Percentiles rank a stretch among this genome's conserved stretches.
Evolutionary conservation across 2,888 invertebrate species (phyloP).

Genomic region (Drosophila eohydei): DNA sequence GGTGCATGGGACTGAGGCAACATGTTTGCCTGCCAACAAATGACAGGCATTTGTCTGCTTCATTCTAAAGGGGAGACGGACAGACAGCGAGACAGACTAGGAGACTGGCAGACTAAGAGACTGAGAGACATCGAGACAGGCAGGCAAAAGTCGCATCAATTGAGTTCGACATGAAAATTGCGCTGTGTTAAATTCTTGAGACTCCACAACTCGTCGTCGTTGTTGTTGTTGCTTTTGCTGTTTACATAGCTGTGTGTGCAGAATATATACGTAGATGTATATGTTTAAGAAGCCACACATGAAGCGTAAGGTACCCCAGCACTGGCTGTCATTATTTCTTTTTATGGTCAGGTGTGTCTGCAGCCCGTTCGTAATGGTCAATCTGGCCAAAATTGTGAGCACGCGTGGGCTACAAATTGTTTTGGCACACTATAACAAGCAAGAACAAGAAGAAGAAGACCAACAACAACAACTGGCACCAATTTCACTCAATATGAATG

Average conservation of each 20-base stretch:
- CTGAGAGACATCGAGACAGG: slow-evolving; percentile 17
- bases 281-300: slow-evolving; percentile 71
- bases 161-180: slow-evolving; percentile 80
- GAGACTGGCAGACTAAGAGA: slow-evolving; percentile 6
- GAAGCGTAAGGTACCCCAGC: slow-evolving; percentile 26
- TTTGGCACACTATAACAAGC: slow-evolving; percentile 46
- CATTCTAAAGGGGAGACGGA: slow-evolving; percentile 27
- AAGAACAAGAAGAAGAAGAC: slow-evolving; percentile 19
- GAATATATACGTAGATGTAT: slow-evolving; percentile 14
- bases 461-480: slow-evolving; percentile 46
- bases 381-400: slow-evolving; percentile 49
- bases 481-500: slow-evolving; percentile 57
- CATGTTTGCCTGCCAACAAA: slow-evolving; percentile 78
- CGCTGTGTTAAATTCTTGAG: slow-evolving; percentile 42
- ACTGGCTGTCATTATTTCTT: slow-evolving; percentile 13
- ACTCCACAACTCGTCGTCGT: slow-evolving; percentile 20
- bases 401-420: slow-evolving; percentile 59
- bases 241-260: slow-evolving; percentile 11
- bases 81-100: slow-evolving; percentile 2
- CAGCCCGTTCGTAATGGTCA: slow-evolving; percentile 32
- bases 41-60: slow-evolving; percentile 78
- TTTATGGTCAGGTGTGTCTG: slow-evolving; percentile 48
- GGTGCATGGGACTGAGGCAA: slow-evolving; percentile 20
- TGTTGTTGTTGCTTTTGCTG: slow-evolving; percentile 31
- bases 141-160: slow-evolving; percentile 65